Evolutionary conservation across 2,113 vertebrate genomes (phyloP).

Genomic region (Chamaetylas fuelleborni): DNA sequence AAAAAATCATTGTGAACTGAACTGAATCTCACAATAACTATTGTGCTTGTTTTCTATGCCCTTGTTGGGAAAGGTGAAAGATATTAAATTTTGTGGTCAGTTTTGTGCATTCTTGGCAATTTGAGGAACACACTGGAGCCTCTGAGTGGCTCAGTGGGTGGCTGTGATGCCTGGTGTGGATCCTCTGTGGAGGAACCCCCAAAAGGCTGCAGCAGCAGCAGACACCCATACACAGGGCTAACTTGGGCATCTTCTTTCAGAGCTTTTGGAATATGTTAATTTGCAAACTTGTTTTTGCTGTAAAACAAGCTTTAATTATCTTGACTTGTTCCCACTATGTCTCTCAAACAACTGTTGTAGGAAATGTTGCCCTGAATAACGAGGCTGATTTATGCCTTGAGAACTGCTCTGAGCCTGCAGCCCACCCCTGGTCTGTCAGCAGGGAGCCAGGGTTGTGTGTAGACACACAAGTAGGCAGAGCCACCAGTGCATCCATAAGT

Average conservation of each 20-base stretch:
- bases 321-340: conserved; percentile 22
- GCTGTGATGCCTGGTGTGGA: fast-evolving
- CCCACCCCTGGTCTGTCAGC: neutral
- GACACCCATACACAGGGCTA: neutral
- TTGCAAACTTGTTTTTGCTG: conserved; percentile 21
- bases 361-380: neutral
- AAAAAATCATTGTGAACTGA: neutral
- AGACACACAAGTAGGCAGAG: conserved; percentile 29
- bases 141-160: neutral
- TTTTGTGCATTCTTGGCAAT: neutral
- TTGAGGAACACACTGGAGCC: neutral
- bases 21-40: neutral
- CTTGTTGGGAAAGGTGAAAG: neutral
- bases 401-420: neutral
- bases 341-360: neutral
- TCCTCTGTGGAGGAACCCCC: neutral
- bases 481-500: neutral
- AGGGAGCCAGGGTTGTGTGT: neutral
- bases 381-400: neutral
- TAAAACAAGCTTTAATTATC: conserved; percentile 28
- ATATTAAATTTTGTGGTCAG: neutral
- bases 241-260: neutral
- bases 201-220: neutral
- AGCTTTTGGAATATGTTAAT: neutral
- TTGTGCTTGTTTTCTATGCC: neutral